Evolutionary conservation across 2,888 invertebrate genomes (phyloP).

Genomic region (Drosophila mercatorum): DNA sequence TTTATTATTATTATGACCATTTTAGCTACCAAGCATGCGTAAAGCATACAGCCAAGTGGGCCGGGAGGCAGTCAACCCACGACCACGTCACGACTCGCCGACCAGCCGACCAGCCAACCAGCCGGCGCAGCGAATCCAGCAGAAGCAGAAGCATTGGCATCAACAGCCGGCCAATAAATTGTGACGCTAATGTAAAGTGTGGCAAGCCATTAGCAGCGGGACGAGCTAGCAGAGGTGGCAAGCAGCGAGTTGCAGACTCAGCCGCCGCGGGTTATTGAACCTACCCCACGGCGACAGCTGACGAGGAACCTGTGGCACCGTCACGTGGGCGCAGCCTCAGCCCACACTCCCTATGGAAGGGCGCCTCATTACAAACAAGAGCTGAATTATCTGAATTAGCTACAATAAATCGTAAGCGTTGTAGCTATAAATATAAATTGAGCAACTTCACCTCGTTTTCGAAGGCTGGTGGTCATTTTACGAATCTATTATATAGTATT

Average conservation of each 20-base stretch:
- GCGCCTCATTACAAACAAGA: neutral
- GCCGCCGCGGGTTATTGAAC: slow-evolving; percentile 74
- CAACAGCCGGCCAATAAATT: slow-evolving; percentile 72
- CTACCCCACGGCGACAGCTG: slow-evolving; percentile 51
- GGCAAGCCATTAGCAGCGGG: slow-evolving; percentile 76
- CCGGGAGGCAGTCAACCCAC: slow-evolving; percentile 29
- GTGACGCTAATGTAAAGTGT: slow-evolving; percentile 81
- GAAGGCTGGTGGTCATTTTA: no score
- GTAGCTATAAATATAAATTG: neutral
- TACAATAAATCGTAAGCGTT: slow-evolving; percentile 6
- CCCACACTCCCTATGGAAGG: slow-evolving; percentile 31
- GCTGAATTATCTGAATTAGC: neutral
- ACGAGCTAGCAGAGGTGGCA: slow-evolving; percentile 17
- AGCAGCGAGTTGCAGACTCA: slow-evolving; percentile 9
- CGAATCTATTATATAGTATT: no score
- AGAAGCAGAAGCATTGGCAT: slow-evolving; percentile 25
- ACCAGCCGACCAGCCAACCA: neutral
- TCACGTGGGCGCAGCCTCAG: slow-evolving; percentile 38
- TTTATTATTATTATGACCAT: slow-evolving; percentile 80
- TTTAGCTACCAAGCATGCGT: slow-evolving; percentile 78
- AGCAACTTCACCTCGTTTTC: no score
- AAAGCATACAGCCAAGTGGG: slow-evolving; percentile 68
- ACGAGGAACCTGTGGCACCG: slow-evolving; percentile 29
- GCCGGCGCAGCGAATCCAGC: neutral
- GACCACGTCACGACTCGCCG: slow-evolving; percentile 30